Evolutionary conservation across 2,797 vertebrate species (phyloP).

Genomic region (Mus caroli): DNA sequence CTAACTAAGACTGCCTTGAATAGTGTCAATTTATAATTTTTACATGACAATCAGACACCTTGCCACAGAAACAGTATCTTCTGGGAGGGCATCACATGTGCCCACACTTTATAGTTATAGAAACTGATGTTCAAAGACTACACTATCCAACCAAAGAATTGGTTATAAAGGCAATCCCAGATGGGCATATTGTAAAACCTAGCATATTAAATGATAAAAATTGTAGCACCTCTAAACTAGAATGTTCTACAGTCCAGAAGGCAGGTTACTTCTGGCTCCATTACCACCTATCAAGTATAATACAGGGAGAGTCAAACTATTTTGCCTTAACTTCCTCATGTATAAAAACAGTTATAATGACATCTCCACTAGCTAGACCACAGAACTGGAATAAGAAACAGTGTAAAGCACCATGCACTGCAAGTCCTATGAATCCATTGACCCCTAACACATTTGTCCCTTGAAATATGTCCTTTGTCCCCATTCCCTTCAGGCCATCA

Average conservation of each 20-base stretch:
- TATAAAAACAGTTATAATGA: not conserved
- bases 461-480: not conserved
- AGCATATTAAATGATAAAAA: not conserved
- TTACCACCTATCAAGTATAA: not conserved
- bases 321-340: not conserved
- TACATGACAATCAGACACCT: too few relatives aligned
- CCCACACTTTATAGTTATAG: not conserved
- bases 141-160: not conserved
- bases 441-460: not conserved
- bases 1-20: not conserved
- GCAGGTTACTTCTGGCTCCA: not conserved
- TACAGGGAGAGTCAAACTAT: not conserved
- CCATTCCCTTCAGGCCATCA: not conserved
- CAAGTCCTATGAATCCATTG: not conserved
- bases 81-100: not conserved
- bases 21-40: not conserved
- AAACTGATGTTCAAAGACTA: not conserved
- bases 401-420: accelerated
- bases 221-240: not conserved
- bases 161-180: not conserved
- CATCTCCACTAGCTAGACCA: not conserved
- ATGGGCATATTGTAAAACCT: not conserved
- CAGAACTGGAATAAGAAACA: not conserved
- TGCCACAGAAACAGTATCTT: accelerated
- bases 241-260: not conserved